Evolutionary conservation across 2,797 vertebrate genomes (phyloP).

Genomic region (Phrynocephalus vlangalii): DNA sequence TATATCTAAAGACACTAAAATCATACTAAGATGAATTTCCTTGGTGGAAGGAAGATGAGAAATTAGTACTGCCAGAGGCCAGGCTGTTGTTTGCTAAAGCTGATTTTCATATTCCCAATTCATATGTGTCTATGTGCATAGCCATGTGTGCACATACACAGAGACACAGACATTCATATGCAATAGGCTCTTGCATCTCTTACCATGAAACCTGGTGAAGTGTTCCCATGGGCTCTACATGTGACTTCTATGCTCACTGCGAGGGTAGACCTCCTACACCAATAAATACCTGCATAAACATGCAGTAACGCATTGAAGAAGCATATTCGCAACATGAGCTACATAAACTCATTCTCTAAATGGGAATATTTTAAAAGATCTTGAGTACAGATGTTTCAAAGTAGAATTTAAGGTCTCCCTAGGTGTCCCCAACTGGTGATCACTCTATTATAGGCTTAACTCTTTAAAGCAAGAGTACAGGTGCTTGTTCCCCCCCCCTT

Average conservation of each 20-base stretch:
- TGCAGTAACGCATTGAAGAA: conserved; percentile 78
- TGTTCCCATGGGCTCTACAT: conserved; percentile 25
- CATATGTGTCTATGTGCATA: not conserved
- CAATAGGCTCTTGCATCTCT: conserved; percentile 22
- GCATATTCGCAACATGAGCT: conserved; percentile 83
- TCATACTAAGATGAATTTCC: not conserved
- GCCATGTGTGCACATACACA: not conserved
- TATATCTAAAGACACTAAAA: not conserved
- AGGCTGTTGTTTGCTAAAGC: conserved; percentile 39
- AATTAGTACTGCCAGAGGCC: not conserved
- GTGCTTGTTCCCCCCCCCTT: conserved; percentile 87
- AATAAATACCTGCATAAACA: conserved; percentile 78
- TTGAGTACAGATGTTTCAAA: conserved; percentile 85
- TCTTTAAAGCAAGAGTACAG: conserved; percentile 79
- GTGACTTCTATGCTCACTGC: conserved; percentile 61
- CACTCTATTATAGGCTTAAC: conserved; percentile 78
- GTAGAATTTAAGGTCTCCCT: conserved; percentile 84
- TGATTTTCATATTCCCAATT: not conserved
- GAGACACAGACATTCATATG: not conserved
- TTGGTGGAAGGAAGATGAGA: not conserved
- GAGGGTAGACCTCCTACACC: conserved; percentile 66
- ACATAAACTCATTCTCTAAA: conserved; percentile 86
- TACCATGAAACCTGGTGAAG: conserved; percentile 36
- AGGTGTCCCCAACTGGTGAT: conserved; percentile 82
- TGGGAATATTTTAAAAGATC: conserved; percentile 82